Base-by-base conservation (phyloP, 2,113 vertebrate species). In the Corythornis vintsioides region DNA sequence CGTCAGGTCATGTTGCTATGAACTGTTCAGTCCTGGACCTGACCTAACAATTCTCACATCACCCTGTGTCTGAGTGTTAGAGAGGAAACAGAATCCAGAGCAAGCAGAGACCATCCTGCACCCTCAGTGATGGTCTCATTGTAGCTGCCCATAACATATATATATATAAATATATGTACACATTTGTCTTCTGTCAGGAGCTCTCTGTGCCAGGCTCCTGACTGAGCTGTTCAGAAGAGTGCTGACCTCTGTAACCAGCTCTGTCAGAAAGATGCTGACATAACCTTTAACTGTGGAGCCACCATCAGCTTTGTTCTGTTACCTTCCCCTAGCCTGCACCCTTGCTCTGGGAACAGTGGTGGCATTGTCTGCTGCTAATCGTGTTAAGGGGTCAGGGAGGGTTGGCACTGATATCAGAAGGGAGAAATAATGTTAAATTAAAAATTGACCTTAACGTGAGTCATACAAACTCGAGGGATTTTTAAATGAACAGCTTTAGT, bases 201-300 rank as follows among this genome's bases (percentile, higher is more conserved):
- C 61, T 20, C 14, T 93, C 42, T 75, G 79, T 2, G 3, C 88
- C 64, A 92, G 65, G 42, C 89, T 96, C 94, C 77, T 85, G 76
- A 95, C 61, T 90, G 76, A 96, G 89, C 75, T 97, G 96, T 97
- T 95, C 89, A 95, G 92, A 85, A 93, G 73, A 95, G 69, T 95
- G 87, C 55, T 95, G 94, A 94, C 93, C 79, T 94, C 94, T 95
- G 86, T 86, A 96, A 92, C 60, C 86, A 76, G 43, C n/a, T 97
- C 85, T 96, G 21, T 96, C 95, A 90, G 87, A 86, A 96, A 96
- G 97, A 97, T 86, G 94, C 95, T 97, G 96, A 96, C 96, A 96
- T 93, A 96, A 96, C 83, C 75, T 95, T 96, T 95, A 96, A 84
- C 90, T 71, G 66, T 85, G 83, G 78, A 93, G 50, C 88, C 89